Conservation (phyloP, 2,797 vertebrate species). For the Pelobates cultripes region DNA sequence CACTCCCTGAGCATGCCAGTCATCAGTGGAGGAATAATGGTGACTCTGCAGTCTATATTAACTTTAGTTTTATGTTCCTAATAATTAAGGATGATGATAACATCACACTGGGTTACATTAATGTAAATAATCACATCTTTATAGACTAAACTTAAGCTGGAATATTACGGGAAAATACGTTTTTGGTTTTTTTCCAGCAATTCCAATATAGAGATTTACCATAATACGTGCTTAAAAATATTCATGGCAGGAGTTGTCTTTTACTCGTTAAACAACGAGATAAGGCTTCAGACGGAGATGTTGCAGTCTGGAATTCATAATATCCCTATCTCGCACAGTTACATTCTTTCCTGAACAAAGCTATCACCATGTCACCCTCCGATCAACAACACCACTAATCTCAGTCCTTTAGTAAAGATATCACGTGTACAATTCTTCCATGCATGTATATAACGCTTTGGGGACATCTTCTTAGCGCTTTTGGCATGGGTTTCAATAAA, state of each 20-base stretch:
- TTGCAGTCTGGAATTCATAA: constrained; percentile 10
- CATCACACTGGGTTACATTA: too few relatives aligned
- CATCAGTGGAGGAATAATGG: too few relatives aligned
- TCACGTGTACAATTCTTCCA: not conserved
- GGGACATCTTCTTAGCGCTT: not conserved
- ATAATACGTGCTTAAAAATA: not conserved
- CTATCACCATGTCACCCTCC: constrained; percentile 27
- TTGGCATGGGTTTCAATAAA: not conserved
- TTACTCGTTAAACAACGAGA: not conserved
- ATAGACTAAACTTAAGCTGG: too few relatives aligned
- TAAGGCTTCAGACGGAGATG: not conserved
- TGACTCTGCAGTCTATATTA: too few relatives aligned
- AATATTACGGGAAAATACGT: too few relatives aligned
- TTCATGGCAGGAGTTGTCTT: not conserved
- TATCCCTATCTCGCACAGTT: constrained; percentile 15
- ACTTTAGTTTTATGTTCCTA: too few relatives aligned
- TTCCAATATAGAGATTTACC: too few relatives aligned
- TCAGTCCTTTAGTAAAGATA: not conserved
- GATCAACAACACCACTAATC: constrained; percentile 45
- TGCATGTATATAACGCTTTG: not conserved
- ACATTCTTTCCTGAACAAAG: constrained; percentile 39
- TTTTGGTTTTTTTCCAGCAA: too few relatives aligned
- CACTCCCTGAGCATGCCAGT: too few relatives aligned
- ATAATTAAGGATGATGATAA: too few relatives aligned
- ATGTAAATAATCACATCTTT: too few relatives aligned